Conservation (phyloP, 2,888 invertebrate species). For the Trichogramma evanescens region DNA sequence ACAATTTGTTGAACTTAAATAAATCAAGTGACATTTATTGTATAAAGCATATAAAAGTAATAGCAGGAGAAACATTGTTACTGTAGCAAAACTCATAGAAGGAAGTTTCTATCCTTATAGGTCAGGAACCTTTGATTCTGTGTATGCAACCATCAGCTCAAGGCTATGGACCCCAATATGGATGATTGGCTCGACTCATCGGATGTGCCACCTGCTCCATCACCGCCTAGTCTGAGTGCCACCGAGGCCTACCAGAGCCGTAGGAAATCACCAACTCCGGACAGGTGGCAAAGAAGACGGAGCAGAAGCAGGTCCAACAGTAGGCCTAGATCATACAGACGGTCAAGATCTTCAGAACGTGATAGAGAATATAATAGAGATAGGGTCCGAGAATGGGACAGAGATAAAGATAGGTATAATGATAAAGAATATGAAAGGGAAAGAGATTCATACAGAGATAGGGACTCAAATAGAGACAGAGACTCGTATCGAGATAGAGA, state of each 20-base stretch:
- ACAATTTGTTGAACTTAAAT: conserved; percentile 14
- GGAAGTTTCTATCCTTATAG: conserved; percentile 66
- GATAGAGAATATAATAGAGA: conserved; percentile 19
- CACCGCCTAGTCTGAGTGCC: conserved; percentile 37
- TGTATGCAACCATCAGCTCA: conserved; percentile 46
- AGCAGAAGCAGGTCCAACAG: conserved; percentile 37
- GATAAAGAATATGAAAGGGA: conserved; percentile 24
- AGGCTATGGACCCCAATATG: conserved; percentile 9
- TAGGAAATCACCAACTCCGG: conserved; percentile 27
- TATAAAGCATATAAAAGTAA: conserved; percentile 26
- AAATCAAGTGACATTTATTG: conserved; percentile 12
- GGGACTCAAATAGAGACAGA: conserved; percentile 29
- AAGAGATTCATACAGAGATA: conserved; percentile 16
- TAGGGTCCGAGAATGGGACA: conserved; percentile 23
- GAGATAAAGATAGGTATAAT: conserved; percentile 17
- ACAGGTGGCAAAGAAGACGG: conserved; percentile 36
- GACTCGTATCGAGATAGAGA: conserved; percentile 23
- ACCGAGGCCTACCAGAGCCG: conserved; percentile 14
- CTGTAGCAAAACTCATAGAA: conserved; percentile 51
- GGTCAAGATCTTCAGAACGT: conserved; percentile 23
- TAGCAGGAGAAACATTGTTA: conserved; percentile 32
- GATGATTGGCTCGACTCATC: conserved; percentile 25
- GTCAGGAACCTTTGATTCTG: conserved; percentile 41
- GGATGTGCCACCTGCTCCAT: conserved; percentile 38
- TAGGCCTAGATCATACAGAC: conserved; percentile 27